These are phyloP conservation scores for Campoletis sonorensis DNA, from an alignment of 1,140 invertebrate species.

Conservation along the genomic window DNA sequence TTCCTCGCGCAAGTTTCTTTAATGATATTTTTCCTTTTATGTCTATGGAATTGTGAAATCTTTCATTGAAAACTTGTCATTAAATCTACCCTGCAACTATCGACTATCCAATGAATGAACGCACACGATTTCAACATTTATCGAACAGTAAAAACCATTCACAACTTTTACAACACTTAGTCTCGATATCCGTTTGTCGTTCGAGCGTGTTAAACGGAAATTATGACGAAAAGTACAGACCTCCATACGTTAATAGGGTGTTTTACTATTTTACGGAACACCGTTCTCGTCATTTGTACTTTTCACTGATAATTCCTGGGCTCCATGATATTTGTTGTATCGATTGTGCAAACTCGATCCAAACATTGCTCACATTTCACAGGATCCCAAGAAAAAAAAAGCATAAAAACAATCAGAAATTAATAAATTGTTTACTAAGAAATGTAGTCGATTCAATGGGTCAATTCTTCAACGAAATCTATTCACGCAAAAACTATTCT, in stretches of 20 bases:
- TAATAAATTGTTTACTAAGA: no score
- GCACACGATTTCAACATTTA: constrained; percentile 5
- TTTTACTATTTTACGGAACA: not conserved
- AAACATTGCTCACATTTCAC: no score
- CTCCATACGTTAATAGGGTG: not conserved
- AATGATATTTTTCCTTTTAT: not conserved
- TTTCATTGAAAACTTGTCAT: not conserved
- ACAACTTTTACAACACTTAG: constrained; percentile 8
- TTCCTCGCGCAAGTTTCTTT: not conserved
- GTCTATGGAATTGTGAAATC: not conserved
- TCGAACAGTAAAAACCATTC: constrained; percentile 5
- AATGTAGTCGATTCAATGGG: no score
- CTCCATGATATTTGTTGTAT: not conserved
- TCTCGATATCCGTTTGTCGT: not conserved
- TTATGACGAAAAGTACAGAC: not conserved
- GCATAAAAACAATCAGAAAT: no score
- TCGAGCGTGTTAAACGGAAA: not conserved
- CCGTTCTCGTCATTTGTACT: not conserved
- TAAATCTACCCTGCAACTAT: not conserved
- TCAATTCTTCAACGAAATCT: no score
- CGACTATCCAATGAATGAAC: not conserved
- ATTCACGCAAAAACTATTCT: no score
- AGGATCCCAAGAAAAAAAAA: no score
- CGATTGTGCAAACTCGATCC: not conserved
- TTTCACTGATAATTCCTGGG: not conserved